Base-by-base conservation (phyloP, 1,140 invertebrate species). In the Pentalonia nigronervosa region DNA sequence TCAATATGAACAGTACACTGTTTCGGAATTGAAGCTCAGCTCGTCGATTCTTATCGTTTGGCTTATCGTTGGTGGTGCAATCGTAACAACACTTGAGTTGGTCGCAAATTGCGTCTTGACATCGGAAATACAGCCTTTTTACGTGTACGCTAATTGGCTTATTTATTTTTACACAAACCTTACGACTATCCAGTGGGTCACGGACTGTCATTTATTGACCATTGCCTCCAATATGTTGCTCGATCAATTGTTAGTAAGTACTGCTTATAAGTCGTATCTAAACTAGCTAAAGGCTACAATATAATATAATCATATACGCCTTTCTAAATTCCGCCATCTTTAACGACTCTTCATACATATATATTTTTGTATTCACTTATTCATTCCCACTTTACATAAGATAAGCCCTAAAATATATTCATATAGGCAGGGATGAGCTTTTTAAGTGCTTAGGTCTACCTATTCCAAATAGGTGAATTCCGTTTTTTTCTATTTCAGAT, bases 111-210 rank as follows among this genome's bases (percentile, higher is more conserved):
- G 45, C 25, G 25, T 23, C 2, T 88, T 88, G 30, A 88, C 87
- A 30, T 88, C 87, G 7, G 47, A 88, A 34, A 3, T n/a, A 20
- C 6, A 30, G 0, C 23, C 87, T 30, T 20, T 30, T 34, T 88
- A 88, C 47, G 14, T 88, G n/a, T 88, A n/a, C 47, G 45, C 34
- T 30, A n/a, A 88, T 88, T 34, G 45, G 87, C 47, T 88, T 6
- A 48, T 88, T n/a, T 88, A 88, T 50, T 88, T 88, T 34, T 88
- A 88, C 45, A 50, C 87, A 34, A 88, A 88, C 47, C 47, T 88
- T 23, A 88, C 45, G 14, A 88, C 87, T 30, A 48, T 88, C 4
- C 87, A 48, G 87, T 88, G 87, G 87, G n/a, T 88, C 45, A 34
- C n/a, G 30, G 47, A 88, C 21, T 88, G 87, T 8, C 47, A 88